Base-by-base conservation (phyloP, 2,113 vertebrate species). In the Etia nguti region DNA sequence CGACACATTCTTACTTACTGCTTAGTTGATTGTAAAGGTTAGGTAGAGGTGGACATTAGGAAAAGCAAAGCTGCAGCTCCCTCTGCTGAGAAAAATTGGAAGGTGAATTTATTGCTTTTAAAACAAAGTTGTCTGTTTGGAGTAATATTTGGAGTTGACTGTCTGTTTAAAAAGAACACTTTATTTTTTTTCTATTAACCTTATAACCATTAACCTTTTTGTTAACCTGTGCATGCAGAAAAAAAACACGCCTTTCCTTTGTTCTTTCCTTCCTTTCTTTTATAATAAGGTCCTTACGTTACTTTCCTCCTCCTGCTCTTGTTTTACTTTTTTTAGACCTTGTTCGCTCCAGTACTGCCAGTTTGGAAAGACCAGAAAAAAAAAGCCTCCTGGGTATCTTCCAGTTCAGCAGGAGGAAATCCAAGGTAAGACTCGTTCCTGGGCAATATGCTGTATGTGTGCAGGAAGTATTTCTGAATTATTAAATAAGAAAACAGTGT, bases 311-410 rank as follows among this genome's bases (percentile, higher is more conserved):
- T 59, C 1, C 24, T 62, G 8, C 5, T 59, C 12, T 18, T 83
- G 41, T n/a, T 36, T 31, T 9, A 86, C 5, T 15, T n/a, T 59
- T 91, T 12, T 65, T 95, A 98, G 98, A 98, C 79, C 95, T 96
- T 31, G 90, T 96, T 79, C 86, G 83, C 88, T 97, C 97, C 77
- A 91, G 96, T 79, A 96, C 97, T 65, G 83, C 94, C 79, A 97
- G 94, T 94, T 95, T 94, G 81, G 95, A 95, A 46, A 94, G 91
- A 86, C 70, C 95, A 79, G 97, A 98, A 82, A 99, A 97, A 93
- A 98, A 96, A 93, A 97, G 97, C 52, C 90, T 99, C 50, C 94
- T 98, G 90, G 97, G 97, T 88, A 95, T 99, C 90, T 97, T 99
- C 92, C 97, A 96, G 88, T 96, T 97, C 83, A 97, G 95, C 81